Evolutionary conservation across 2,113 vertebrate species (phyloP).

Genomic region (Clupea harengus): DNA sequence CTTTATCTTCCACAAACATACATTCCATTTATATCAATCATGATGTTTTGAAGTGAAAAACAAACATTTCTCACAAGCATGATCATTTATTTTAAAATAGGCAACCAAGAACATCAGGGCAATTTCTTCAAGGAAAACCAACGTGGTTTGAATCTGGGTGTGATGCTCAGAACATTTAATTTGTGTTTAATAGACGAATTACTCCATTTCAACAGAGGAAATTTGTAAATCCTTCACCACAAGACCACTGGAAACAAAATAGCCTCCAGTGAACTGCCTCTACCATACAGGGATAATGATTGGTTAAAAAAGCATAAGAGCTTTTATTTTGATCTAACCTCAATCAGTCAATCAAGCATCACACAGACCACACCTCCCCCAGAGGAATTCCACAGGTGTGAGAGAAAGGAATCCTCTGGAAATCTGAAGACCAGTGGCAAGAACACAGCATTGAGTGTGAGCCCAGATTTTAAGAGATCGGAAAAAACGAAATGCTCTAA

Average conservation of each 20-base stretch:
- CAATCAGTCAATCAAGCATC: background rate
- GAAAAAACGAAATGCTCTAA: too few relatives aligned
- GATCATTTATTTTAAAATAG: background rate
- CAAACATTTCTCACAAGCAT: background rate
- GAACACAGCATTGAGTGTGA: background rate
- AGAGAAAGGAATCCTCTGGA: background rate
- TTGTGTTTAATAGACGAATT: background rate
- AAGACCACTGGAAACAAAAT: background rate
- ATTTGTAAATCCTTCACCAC: background rate
- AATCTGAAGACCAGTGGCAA: background rate
- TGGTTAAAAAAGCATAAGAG: background rate
- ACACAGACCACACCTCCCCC: background rate
- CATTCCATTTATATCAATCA: background rate
- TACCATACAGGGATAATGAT: background rate
- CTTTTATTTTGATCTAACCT: constrained; percentile 7
- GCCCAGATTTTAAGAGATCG: too few relatives aligned
- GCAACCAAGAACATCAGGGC: background rate
- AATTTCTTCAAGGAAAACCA: background rate
- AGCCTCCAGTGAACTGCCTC: background rate
- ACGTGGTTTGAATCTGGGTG: background rate
- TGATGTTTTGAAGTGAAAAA: background rate
- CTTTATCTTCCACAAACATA: background rate
- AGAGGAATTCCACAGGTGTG: background rate
- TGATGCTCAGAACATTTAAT: background rate
- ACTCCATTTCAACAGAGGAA: background rate